Evolutionary conservation across 2,113 vertebrate genomes (phyloP).

Genomic region (Notiomystis cincta): DNA sequence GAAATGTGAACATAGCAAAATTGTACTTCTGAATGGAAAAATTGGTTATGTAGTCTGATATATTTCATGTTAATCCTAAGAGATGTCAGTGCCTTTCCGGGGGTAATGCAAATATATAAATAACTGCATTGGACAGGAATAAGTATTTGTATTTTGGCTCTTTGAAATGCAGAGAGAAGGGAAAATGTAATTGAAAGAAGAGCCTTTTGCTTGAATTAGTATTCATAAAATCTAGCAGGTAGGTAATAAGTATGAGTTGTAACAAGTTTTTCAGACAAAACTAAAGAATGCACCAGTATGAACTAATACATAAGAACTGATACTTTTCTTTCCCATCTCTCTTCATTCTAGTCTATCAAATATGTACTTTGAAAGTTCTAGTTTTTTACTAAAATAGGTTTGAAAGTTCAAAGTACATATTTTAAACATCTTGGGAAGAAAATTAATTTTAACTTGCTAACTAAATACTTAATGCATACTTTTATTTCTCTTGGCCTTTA

Average conservation of each 20-base stretch:
- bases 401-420: neutral
- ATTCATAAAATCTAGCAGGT: neutral
- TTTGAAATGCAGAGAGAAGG: neutral
- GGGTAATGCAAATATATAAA: neutral
- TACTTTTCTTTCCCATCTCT: neutral
- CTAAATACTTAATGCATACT: neutral
- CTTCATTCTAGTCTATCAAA: neutral
- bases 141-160: neutral
- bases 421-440: neutral
- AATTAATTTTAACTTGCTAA: neutral
- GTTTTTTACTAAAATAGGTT: neutral
- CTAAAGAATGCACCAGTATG: neutral
- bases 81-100: neutral
- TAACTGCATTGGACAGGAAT: neutral
- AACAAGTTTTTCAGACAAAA: neutral
- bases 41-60: neutral
- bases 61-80: neutral
- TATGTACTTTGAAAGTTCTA: accelerated
- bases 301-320: neutral
- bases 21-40: neutral
- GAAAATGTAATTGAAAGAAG: neutral
- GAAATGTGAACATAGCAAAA: neutral
- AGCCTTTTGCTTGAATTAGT: neutral
- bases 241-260: neutral
- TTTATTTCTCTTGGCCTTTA: neutral